Evolutionary conservation across 2,888 invertebrate genomes (phyloP).

Genomic region (Parnassius apollo): DNA sequence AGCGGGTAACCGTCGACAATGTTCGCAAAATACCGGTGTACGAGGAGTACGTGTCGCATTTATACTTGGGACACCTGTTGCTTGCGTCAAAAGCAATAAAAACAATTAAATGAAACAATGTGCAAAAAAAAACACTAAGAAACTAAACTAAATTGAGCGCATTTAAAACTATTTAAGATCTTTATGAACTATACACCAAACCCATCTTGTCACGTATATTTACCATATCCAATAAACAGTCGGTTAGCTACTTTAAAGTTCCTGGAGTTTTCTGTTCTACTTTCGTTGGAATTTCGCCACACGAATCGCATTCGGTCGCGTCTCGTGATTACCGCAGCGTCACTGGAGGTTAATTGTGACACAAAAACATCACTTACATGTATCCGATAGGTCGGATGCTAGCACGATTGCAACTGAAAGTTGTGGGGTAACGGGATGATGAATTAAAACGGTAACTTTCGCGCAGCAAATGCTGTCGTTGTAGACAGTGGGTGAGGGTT

Average conservation of each 20-base stretch:
- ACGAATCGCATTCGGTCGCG: slow-evolving; percentile 47
- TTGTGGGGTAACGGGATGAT: slow-evolving; percentile 37
- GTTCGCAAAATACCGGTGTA: slow-evolving; percentile 12
- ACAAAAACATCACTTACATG: slow-evolving; percentile 72
- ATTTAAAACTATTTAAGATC: slow-evolving; percentile 10
- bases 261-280: slow-evolving; percentile 45
- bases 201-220: slow-evolving; percentile 47
- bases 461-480: slow-evolving; percentile 73
- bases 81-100: slow-evolving; percentile 36
- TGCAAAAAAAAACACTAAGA: slow-evolving; percentile 15
- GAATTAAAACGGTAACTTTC: slow-evolving; percentile 25
- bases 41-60: slow-evolving; percentile 14
- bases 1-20: slow-evolving; percentile 19
- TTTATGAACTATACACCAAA: slow-evolving; percentile 4
- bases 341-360: slow-evolving; percentile 53
- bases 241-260: slow-evolving; percentile 39
- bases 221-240: slow-evolving; percentile 54
- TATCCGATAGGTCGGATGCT: slow-evolving; percentile 48
- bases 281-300: slow-evolving; percentile 45
- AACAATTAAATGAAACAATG: slow-evolving; percentile 26
- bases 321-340: slow-evolving; percentile 2
- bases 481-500: slow-evolving; percentile 68
- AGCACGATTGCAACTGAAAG: slow-evolving; percentile 45
- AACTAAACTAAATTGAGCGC: slow-evolving; percentile 1
- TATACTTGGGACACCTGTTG: slow-evolving; percentile 51